These are phyloP conservation scores for Antedon mediterranea DNA, from an alignment of 53 echinoderm and acorn worm species.

Conservation along the genomic window DNA sequence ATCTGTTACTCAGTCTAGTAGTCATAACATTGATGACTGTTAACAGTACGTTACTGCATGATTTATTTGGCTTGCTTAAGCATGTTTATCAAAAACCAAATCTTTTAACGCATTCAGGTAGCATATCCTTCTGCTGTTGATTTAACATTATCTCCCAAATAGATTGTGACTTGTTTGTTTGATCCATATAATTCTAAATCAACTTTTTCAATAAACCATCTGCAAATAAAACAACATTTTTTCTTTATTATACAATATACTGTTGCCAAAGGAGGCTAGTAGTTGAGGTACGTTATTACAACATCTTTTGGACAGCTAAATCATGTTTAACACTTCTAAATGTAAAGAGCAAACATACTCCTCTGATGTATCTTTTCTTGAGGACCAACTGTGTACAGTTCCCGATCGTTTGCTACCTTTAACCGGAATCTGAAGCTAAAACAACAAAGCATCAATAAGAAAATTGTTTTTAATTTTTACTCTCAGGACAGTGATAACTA, in stretches of 20 bases:
- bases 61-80: no score
- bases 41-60: no score
- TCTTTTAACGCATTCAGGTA: neutral
- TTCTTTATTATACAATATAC: no score
- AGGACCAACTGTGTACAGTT: slow-evolving; percentile 53
- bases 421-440: slow-evolving; percentile 65
- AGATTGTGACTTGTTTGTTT: slow-evolving; percentile 31
- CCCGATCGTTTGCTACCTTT: slow-evolving; percentile 43
- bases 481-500: no score
- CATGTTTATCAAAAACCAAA: no score
- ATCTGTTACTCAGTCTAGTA: no score
- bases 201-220: slow-evolving; percentile 35
- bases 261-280: no score
- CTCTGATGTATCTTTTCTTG: slow-evolving; percentile 22
- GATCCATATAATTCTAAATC: slow-evolving; percentile 32
- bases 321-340: no score
- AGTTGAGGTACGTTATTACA: no score
- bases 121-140: neutral
- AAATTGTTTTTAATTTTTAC: no score
- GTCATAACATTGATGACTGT: no score
- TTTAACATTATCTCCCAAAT: neutral
- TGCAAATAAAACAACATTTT: neutral
- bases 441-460: neutral
- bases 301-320: no score
- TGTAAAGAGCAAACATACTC: slow-evolving; percentile 14